phyloP scores from a whole-genome alignment of 2,888 invertebrate species.

The Gymnosoma rotundatum region DNA sequence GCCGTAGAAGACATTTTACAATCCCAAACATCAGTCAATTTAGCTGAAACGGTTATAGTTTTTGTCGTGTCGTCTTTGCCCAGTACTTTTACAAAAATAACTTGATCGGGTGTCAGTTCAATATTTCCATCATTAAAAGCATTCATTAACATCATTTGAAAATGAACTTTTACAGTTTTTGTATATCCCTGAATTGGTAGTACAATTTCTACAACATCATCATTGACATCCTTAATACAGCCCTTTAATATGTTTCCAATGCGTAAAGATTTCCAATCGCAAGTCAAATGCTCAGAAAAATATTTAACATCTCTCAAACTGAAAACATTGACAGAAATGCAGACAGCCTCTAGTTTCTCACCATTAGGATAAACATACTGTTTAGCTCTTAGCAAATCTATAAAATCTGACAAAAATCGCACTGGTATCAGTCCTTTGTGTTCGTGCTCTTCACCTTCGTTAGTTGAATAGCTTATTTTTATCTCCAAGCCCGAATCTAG shows the following conservation, averaged over 20 bases:
- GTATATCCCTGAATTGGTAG: conserved; percentile 78
- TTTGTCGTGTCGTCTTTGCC: conserved; percentile 77
- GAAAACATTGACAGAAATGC: conserved; percentile 79
- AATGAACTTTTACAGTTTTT: conserved; percentile 79
- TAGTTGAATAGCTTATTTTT: conserved; percentile 72
- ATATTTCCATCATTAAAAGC: conserved; percentile 71
- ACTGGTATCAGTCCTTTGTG: conserved; percentile 81
- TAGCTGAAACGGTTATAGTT: conserved; percentile 79
- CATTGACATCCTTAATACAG: conserved; percentile 77
- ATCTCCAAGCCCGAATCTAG: conserved; percentile 81
- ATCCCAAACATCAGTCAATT: conserved; percentile 82
- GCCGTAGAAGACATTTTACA: conserved; percentile 79
- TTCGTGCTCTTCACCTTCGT: conserved; percentile 71
- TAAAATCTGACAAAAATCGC: conserved; percentile 78
- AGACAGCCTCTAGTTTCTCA: conserved; percentile 75
- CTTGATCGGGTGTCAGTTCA: conserved; percentile 77
- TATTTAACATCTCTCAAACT: conserved; percentile 80
- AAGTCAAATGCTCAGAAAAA: conserved; percentile 75
- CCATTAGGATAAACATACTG: conserved; percentile 75
- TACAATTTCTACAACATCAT: conserved; percentile 77
- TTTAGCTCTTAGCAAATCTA: conserved; percentile 78
- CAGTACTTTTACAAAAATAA: conserved; percentile 79
- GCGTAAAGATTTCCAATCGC: conserved; percentile 76
- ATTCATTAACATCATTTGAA: conserved; percentile 79
- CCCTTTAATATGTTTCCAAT: conserved; percentile 78